Conservation (phyloP, 2,113 vertebrate species). For the Spheniscus mendiculus region DNA sequence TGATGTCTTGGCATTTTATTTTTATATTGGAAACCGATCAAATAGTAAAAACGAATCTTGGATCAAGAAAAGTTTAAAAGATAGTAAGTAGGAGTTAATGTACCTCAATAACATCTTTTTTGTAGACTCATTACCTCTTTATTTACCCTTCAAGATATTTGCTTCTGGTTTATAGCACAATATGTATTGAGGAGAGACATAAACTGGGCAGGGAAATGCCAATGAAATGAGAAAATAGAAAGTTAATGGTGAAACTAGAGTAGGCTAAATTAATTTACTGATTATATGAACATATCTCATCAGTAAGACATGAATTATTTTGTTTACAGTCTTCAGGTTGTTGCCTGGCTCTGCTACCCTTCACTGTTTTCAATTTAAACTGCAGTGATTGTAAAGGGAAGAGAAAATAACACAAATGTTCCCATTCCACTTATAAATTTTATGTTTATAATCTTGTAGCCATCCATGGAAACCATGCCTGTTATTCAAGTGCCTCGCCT, state of each 20-base stretch:
- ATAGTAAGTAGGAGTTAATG: constrained; percentile 64
- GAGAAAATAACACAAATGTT: constrained; percentile 78
- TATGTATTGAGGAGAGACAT: constrained; percentile 71
- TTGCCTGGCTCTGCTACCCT: constrained; percentile 74
- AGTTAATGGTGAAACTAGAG: constrained; percentile 76
- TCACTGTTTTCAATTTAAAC: constrained; percentile 77
- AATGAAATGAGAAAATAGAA: constrained; percentile 77
- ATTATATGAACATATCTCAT: constrained; percentile 77
- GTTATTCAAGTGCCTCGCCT: constrained; percentile 68
- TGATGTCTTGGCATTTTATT: constrained; percentile 36
- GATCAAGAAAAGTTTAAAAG: constrained; percentile 60
- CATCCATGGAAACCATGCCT: constrained; percentile 74
- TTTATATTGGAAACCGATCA: constrained; percentile 35
- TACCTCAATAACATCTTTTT: constrained; percentile 58
- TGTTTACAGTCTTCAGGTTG: constrained; percentile 78
- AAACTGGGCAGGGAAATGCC: constrained; percentile 74
- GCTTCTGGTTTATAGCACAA: constrained; percentile 74
- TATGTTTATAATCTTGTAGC: constrained; percentile 78
- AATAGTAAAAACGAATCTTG: constrained; percentile 62
- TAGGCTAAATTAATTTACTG: constrained; percentile 78
- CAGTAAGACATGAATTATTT: constrained; percentile 78
- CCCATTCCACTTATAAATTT: constrained; percentile 79
- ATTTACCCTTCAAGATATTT: constrained; percentile 76
- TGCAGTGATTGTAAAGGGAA: constrained; percentile 73
- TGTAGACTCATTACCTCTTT: constrained; percentile 71